Base-by-base conservation (phyloP, 1,140 invertebrate species). In the Nasonia giraulti region DNA sequence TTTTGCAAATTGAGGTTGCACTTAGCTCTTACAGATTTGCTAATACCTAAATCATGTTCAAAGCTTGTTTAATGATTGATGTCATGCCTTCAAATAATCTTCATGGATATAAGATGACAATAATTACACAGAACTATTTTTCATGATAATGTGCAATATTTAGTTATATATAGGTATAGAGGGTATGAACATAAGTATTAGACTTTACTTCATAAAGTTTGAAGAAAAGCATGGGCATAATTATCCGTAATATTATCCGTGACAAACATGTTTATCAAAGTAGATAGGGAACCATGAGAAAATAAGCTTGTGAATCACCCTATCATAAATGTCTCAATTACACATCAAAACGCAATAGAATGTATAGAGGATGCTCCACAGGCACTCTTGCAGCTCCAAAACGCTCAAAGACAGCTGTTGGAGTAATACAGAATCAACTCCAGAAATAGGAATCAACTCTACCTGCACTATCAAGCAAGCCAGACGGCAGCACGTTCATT, bases 1-100 rank as follows among this genome's bases (percentile, higher is more conserved):
- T 85, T 81, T 76, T 76, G 81, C 27, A 37, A 33, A n/a, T 11
- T 68, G 23, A 40, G 20, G 5, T 40, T 20, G 55, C 55, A 62
- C 17, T 62, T 62, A n/a, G 3, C 55, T 62, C 17, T 62, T 62
- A 62, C 17, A n/a, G 55, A 75, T 76, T 82, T 82, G 47, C 62
- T 66, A 82, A 82, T 76, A 44, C 81, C 73, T 82, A 74, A 62
- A 74, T 8, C 47, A 82, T 62, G 20, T n/a, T 20, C 7, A 20
- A 20, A 62, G 20, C 20, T 62, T 62, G 3, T 62, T 62, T n/a
- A 62, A 62, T 50, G 47, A 17, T 17, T 14, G 47, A 50, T 50
- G 10, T 17, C 12, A n/a, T 7, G 4, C 17, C 17, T 62, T 55
- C 50, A 14, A 55, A 17, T n/a, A 62, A 62, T 62, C 14, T 7